Base-by-base conservation (phyloP, 1,140 invertebrate genomes). In the Zaprionus camerounensis region DNA sequence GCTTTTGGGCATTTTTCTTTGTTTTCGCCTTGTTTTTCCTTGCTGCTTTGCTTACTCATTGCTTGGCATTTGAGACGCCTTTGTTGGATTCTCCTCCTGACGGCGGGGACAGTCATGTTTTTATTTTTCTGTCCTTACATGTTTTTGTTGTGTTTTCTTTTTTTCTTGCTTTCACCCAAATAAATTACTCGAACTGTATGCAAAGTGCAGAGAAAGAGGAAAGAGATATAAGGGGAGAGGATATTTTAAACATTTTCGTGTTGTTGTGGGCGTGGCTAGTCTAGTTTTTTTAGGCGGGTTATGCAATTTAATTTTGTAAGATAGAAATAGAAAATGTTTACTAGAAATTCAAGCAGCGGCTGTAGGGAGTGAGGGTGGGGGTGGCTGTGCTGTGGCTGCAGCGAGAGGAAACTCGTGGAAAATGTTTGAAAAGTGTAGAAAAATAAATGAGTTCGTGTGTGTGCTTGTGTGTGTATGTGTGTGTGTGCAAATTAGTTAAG, bases 41-140 rank as follows among this genome's bases (percentile, higher is more conserved):
- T 34, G 20, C 46, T 76, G 24, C 70, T 72, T 77, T 71, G 73
- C 72, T 79, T 65, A 79, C 63, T 69, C 71, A 76, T 72, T 79
- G 72, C 73, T 71, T 69, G 56, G 65, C 68, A 62, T 77, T 80
- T 67, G 51, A 44, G 80, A 80, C 81, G 82, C 76, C 73, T 86
- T 71, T 67, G 73, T 78, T 82, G 77, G 65, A 71, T 82, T 72
- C 77, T 41, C 68, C 49, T 75, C 65, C 44, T 75, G 71, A 41
- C 17, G 53, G 20, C 20, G 24, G 24, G 55, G 38, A 53, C 56
- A 64, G 68, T 76, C 81, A 72, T 82, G 77, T 88, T 88, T 83
- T 78, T 71, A 26, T 76, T 61, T 64, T 26, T 20, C 20, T 70
- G 31, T 26, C 34, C 46, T 24, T 64, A 26, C 22, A 58, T 61